Conservation (phyloP, 2,888 invertebrate species). For the Polia nebulosa region DNA sequence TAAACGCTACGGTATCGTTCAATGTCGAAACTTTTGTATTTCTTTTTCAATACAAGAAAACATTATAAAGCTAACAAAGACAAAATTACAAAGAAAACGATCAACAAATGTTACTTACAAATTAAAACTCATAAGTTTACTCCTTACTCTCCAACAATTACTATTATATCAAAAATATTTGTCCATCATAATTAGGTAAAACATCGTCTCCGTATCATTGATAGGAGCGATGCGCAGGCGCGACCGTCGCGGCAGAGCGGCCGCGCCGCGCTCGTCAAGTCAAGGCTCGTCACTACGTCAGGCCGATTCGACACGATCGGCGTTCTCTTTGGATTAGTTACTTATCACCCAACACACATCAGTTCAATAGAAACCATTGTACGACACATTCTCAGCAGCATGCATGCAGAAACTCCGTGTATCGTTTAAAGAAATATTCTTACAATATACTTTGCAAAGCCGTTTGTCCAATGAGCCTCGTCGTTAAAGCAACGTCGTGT, state of each 20-base stretch:
- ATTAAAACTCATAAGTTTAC: slow-evolving; percentile 88
- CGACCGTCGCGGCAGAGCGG: slow-evolving; percentile 23
- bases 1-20: slow-evolving; percentile 81
- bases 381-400: slow-evolving; percentile 73
- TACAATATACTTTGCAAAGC: slow-evolving; percentile 81
- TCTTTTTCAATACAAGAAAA: slow-evolving; percentile 84
- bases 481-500: slow-evolving; percentile 81
- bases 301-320: slow-evolving; percentile 75
- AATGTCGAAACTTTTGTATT: slow-evolving; percentile 78
- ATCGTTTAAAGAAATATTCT: slow-evolving; percentile 76
- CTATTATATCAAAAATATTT: slow-evolving; percentile 88
- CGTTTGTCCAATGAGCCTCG: slow-evolving; percentile 83
- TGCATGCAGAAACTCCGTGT: slow-evolving; percentile 78
- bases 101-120: slow-evolving; percentile 90
- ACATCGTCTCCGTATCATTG: slow-evolving; percentile 70
- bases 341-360: slow-evolving; percentile 79
- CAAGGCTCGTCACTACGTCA: slow-evolving; percentile 70
- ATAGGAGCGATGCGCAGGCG: slow-evolving; percentile 50
- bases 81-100: slow-evolving; percentile 90
- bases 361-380: slow-evolving; percentile 72
- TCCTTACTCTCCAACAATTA: slow-evolving; percentile 87
- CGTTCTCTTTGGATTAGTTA: slow-evolving; percentile 83
- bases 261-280: slow-evolving; percentile 67
- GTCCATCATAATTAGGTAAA: slow-evolving; percentile 73
- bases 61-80: slow-evolving; percentile 90